A percentile compares a stretch with the other conserved stretches of the same genome.
These are phyloP conservation scores for Zootermopsis nevadensis DNA, from an alignment of 2,888 invertebrate genomes.

Conservation along the genomic window DNA sequence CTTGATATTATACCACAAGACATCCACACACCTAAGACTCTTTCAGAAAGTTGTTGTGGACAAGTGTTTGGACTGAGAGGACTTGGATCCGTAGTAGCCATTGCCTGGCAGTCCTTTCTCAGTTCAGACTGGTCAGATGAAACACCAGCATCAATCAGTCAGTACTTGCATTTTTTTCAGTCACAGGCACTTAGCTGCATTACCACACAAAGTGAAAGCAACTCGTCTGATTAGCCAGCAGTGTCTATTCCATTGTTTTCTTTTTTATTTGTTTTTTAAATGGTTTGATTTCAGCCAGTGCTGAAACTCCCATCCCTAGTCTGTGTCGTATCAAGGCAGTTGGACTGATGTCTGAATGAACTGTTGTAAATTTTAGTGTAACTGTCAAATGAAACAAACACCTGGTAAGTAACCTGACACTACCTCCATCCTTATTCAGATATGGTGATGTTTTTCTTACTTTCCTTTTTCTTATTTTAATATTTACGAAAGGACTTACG, in stretches of 20 bases:
- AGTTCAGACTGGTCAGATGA: slow-evolving; percentile 24
- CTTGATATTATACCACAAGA: slow-evolving; percentile 62
- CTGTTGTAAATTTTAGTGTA: slow-evolving; percentile 37
- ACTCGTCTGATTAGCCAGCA: slow-evolving; percentile 24
- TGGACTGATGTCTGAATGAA: slow-evolving; percentile 24
- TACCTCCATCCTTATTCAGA: slow-evolving; percentile 44
- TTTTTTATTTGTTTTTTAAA: slow-evolving; percentile 32
- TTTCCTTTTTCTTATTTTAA: slow-evolving; percentile 22
- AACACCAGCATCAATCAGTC: slow-evolving; percentile 11
- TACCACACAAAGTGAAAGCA: slow-evolving; percentile 3
- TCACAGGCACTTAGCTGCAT: slow-evolving; percentile 12
- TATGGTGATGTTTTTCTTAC: slow-evolving; percentile 12
- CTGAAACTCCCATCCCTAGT: slow-evolving; percentile 46
- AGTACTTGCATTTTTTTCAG: slow-evolving; percentile 18
- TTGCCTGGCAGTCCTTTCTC: slow-evolving; percentile 32
- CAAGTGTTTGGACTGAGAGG: slow-evolving; percentile 35
- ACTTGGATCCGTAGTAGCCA: slow-evolving; percentile 29
- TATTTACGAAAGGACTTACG: slow-evolving; percentile 37
- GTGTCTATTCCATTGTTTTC: slow-evolving; percentile 23
- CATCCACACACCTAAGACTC: slow-evolving; percentile 53
- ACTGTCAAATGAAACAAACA: slow-evolving; percentile 8
- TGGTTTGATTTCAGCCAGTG: slow-evolving; percentile 38
- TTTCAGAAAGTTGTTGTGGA: slow-evolving; percentile 10
- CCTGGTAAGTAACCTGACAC: slow-evolving; percentile 39
- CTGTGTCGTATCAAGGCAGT: slow-evolving; percentile 41